Evolutionary conservation across 2,113 vertebrate species (phyloP).

Genomic region (Coryphaenoides rupestris): DNA sequence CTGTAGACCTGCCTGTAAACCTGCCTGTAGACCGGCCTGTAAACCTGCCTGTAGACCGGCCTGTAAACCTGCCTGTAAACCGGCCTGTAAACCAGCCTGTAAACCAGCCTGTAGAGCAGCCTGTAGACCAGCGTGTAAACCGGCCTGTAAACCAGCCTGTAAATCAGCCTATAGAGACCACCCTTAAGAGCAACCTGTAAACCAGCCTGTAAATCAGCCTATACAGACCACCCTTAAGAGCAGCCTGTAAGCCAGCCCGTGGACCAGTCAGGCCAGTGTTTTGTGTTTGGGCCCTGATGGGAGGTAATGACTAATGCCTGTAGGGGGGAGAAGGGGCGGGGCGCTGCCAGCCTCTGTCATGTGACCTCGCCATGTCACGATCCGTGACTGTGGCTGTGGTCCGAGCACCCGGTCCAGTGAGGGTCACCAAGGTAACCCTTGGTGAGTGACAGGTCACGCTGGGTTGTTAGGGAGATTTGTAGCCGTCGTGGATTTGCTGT

Average conservation of each 20-base stretch:
- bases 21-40: constrained; percentile 66
- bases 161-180: neutral
- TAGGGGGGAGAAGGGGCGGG: constrained; percentile 52
- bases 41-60: constrained; percentile 16
- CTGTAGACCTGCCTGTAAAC: neutral
- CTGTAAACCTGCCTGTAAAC: constrained; percentile 56
- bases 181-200: neutral
- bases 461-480: constrained; percentile 78
- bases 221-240: constrained; percentile 61
- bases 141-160: neutral
- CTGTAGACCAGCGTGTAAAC: too few species aligned
- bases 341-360: constrained; percentile 43
- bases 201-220: neutral
- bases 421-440: constrained; percentile 62
- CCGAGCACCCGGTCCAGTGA: constrained; percentile 22
- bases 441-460: constrained; percentile 68
- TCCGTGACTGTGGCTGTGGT: constrained; percentile 45
- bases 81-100: constrained; percentile 60
- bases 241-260: constrained; percentile 60
- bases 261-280: constrained; percentile 39
- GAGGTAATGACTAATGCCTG: constrained; percentile 64
- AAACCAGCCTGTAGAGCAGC: constrained; percentile 32
- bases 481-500: constrained; percentile 66
- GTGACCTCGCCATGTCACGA: constrained; percentile 14
- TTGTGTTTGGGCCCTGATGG: constrained; percentile 39